A percentile compares a stretch with the other conserved stretches of the same genome.
phyloP scores from a whole-genome alignment of 2,113 vertebrate genomes.

The Empidonax traillii region DNA sequence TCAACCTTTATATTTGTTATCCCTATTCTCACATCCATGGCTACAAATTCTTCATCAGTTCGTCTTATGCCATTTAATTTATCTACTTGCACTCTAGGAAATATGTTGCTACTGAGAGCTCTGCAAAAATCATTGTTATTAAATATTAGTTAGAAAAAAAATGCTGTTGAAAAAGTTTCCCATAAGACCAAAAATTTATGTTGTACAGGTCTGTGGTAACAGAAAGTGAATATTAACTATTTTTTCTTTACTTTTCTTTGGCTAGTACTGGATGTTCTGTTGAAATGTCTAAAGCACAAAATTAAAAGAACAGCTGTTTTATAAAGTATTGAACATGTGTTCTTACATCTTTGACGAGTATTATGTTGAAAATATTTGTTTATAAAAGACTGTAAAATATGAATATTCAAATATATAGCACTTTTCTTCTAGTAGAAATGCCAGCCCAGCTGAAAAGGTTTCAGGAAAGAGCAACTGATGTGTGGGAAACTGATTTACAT shows the following conservation, averaged over 20 bases:
- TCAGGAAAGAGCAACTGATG: background rate
- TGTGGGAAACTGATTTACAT: background rate
- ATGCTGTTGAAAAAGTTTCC: background rate
- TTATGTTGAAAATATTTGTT: conserved; percentile 35
- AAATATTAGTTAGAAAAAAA: background rate
- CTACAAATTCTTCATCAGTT: conserved; percentile 11
- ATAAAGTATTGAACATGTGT: conserved; percentile 6
- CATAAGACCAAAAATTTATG: conserved; percentile 26
- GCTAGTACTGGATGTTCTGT: background rate
- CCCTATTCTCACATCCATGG: background rate
- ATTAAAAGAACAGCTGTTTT: conserved; percentile 47
- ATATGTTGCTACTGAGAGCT: background rate
- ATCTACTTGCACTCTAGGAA: background rate
- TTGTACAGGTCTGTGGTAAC: background rate
- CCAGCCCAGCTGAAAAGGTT: background rate
- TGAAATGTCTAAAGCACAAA: background rate
- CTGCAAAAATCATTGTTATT: conserved; percentile 17
- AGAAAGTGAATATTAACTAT: conserved; percentile 21
- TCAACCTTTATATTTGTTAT: background rate
- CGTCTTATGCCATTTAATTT: background rate
- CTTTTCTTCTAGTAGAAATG: background rate
- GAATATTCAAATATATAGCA: conserved; percentile 24
- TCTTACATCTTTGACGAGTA: conserved; percentile 25
- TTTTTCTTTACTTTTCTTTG: conserved; percentile 53
- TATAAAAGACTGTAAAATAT: background rate